These are phyloP conservation scores for Sebastes nivosus DNA, from an alignment of 2,797 vertebrate species.

Conservation along the genomic window DNA sequence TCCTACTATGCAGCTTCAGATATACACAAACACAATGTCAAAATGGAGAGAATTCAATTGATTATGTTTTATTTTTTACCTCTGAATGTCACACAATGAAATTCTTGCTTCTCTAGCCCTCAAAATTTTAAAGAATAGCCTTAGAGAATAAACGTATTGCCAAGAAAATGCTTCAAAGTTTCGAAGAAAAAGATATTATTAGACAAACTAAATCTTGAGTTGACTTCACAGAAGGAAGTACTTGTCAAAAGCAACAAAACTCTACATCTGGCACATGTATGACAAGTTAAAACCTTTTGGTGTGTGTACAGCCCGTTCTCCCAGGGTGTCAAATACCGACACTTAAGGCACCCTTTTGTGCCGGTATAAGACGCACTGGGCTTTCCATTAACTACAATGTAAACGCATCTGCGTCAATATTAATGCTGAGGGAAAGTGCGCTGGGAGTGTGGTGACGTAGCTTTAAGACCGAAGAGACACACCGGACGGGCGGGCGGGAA, in stretches of 20 bases:
- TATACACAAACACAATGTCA: neutral
- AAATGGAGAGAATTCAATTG: neutral
- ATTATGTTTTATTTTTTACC: neutral
- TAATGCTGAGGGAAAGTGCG: no score
- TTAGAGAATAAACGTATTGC: neutral
- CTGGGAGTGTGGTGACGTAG: no score
- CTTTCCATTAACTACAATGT: no score
- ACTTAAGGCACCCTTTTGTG: accelerated
- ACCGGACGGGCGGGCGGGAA: no score
- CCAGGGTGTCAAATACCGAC: no score
- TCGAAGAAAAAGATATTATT: neutral
- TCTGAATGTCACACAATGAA: neutral
- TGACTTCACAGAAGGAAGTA: neutral
- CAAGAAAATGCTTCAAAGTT: neutral
- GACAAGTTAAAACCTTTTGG: neutral
- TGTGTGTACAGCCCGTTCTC: neutral
- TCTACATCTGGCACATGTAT: neutral
- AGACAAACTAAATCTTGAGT: neutral
- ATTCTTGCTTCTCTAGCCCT: neutral
- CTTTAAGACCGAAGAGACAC: no score
- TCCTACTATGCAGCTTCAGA: neutral
- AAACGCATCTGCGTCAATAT: no score
- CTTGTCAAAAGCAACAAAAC: neutral
- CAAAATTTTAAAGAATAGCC: neutral
- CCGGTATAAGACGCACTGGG: no score